A percentile compares a stretch with the other conserved stretches of the same genome.
phyloP scores from a whole-genome alignment of 1,140 invertebrate species.

The Macrotrachela quadricornifera region DNA sequence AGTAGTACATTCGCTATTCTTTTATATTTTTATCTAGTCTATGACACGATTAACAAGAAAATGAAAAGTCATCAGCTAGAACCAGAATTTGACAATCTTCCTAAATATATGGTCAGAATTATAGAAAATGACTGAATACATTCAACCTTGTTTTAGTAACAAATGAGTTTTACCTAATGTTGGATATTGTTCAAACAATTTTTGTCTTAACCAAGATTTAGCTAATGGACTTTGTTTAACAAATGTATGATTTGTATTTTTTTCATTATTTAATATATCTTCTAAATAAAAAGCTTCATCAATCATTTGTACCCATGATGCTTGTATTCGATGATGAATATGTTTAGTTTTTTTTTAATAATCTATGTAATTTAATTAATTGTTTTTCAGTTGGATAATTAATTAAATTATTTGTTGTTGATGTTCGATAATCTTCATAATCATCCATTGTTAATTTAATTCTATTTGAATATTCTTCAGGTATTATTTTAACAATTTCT shows the following conservation, averaged over 20 bases:
- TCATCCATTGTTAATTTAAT: slow-evolving; percentile 19
- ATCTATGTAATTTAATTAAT: slow-evolving; percentile 48
- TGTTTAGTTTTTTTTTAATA: slow-evolving; percentile 30
- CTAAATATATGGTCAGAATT: no score
- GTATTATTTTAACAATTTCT: slow-evolving; percentile 65
- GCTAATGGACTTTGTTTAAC: slow-evolving; percentile 48
- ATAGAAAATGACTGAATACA: no score
- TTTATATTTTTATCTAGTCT: no score
- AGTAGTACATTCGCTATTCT: no score
- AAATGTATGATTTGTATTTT: slow-evolving; percentile 41
- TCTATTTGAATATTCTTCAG: slow-evolving; percentile 19
- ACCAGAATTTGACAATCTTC: no score
- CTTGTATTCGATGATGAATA: slow-evolving; percentile 45
- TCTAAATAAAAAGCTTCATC: slow-evolving; percentile 51
- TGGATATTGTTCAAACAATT: slow-evolving; percentile 9
- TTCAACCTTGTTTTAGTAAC: no score
- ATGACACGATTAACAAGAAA: slow-evolving; percentile 11
- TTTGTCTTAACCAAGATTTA: slow-evolving; percentile 8
- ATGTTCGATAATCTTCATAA: slow-evolving; percentile 18
- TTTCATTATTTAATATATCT: slow-evolving; percentile 58
- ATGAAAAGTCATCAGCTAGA: slow-evolving; percentile 8
- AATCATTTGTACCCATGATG: slow-evolving; percentile 68
- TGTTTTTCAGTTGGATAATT: slow-evolving; percentile 35
- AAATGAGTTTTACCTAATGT: background rate
- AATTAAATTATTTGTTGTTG: slow-evolving; percentile 41